Evolutionary conservation across 2,888 invertebrate species (phyloP).

Genomic region (Clanis bilineata): DNA sequence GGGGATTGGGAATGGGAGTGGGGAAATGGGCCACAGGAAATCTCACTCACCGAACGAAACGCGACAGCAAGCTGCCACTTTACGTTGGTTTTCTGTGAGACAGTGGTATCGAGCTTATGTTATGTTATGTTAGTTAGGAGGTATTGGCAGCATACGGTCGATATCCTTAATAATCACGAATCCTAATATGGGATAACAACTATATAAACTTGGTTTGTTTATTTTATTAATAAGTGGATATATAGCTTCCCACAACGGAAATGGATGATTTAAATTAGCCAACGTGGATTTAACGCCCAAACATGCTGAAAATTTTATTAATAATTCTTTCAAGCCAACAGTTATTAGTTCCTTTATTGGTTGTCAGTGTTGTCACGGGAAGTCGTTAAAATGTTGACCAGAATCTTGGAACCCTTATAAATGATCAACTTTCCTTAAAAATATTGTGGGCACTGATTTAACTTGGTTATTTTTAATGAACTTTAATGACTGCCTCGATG

Average conservation of each 20-base stretch:
- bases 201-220: neutral
- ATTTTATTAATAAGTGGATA: neutral
- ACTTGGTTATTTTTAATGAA: too few species aligned
- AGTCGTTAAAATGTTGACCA: conserved; percentile 7
- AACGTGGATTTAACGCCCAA: neutral
- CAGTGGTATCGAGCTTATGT: too few species aligned
- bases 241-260: neutral
- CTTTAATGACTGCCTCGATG: too few species aligned
- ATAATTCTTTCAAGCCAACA: conserved; percentile 6
- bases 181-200: neutral
- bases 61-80: too few species aligned
- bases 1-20: too few species aligned
- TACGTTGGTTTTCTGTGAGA: too few species aligned
- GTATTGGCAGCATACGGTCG: too few species aligned
- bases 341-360: conserved; percentile 8
- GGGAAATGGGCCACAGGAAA: too few species aligned
- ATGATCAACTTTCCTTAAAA: neutral
- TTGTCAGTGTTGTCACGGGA: neutral
- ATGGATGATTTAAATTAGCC: neutral
- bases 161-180: too few species aligned
- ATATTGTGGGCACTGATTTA: neutral
- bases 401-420: neutral
- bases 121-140: too few species aligned
- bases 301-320: neutral
- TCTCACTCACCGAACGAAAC: too few species aligned